These are phyloP conservation scores for Rostratula benghalensis DNA, from an alignment of 2,113 vertebrate genomes.

Conservation along the genomic window DNA sequence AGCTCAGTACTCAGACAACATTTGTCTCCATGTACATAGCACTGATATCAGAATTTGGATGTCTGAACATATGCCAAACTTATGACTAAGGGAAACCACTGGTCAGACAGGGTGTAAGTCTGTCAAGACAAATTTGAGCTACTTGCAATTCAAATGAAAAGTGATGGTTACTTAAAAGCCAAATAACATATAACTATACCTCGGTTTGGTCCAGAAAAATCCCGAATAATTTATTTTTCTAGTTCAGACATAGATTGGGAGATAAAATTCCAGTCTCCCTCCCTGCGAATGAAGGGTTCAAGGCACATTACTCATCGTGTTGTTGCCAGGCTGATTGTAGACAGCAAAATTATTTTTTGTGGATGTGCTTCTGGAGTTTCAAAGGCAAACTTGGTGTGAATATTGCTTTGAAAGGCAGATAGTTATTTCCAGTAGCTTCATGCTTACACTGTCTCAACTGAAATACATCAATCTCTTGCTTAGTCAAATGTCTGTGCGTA, in stretches of 20 bases:
- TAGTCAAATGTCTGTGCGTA: neutral
- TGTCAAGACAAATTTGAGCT: neutral
- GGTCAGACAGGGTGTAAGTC: neutral
- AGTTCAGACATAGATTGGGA: neutral
- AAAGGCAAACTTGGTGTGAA: neutral
- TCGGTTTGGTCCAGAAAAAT: neutral
- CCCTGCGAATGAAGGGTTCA: neutral
- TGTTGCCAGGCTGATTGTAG: neutral
- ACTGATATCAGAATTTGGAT: neutral
- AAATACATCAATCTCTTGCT: neutral
- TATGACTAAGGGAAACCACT: constrained; percentile 36
- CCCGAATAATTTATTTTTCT: neutral
- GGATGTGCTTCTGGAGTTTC: neutral
- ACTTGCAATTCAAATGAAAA: constrained; percentile 25
- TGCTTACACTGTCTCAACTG: neutral
- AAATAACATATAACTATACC: neutral
- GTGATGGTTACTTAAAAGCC: constrained; percentile 12
- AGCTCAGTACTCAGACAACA: rapidly evolving
- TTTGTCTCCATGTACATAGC: neutral
- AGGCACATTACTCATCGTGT: neutral
- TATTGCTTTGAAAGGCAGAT: neutral
- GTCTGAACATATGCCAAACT: neutral
- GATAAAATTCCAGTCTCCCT: constrained; percentile 17
- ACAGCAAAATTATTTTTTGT: neutral
- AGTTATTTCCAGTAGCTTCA: neutral